phyloP scores from a whole-genome alignment of 2,113 vertebrate genomes.

The Python bivittatus region DNA sequence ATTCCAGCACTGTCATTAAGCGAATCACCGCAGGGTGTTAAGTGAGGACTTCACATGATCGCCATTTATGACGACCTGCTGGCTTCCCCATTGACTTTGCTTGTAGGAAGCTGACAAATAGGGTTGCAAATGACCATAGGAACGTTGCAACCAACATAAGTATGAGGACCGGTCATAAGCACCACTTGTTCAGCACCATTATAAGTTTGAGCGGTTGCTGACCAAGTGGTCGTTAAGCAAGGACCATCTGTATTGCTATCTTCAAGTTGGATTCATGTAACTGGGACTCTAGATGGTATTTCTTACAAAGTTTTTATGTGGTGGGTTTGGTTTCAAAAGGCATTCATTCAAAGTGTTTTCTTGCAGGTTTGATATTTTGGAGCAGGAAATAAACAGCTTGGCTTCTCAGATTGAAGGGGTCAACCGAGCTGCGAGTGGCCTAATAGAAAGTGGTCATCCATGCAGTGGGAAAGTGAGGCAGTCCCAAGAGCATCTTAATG shows the following conservation, averaged over 20 bases:
- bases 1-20: neutral
- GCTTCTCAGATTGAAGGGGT: conserved; percentile 82
- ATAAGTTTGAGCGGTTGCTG: neutral
- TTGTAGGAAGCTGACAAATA: neutral
- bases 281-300: neutral
- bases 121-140: neutral
- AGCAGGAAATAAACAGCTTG: conserved; percentile 87
- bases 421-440: conserved; percentile 83
- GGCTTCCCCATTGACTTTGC: neutral
- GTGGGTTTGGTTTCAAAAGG: neutral
- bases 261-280: neutral
- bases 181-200: neutral
- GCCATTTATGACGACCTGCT: neutral
- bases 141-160: neutral
- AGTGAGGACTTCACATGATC: neutral
- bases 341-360: neutral
- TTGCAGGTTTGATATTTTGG: conserved; percentile 85
- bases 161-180: neutral
- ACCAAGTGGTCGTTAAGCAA: neutral
- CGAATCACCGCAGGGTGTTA: neutral
- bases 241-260: neutral
- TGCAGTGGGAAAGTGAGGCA: conserved; percentile 85
- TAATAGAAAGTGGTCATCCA: conserved; percentile 88
- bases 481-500: conserved; percentile 83
- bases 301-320: neutral